Conservation (phyloP, 1,140 invertebrate genomes). For the Hyles vespertilio region DNA sequence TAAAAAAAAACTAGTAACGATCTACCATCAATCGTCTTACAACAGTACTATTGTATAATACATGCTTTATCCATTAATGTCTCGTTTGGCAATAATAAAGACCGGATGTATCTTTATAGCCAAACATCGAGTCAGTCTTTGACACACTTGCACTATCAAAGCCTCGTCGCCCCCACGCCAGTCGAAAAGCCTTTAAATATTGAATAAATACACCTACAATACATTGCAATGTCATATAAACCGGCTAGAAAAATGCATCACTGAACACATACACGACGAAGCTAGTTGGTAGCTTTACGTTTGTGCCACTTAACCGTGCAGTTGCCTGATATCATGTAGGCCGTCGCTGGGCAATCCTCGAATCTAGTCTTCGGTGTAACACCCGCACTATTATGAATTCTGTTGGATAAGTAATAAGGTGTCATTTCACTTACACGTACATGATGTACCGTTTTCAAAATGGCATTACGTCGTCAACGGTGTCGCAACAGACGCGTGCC, state of each 20-base stretch:
- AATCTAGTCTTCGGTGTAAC: slow-evolving; percentile 26
- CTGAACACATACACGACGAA: background rate
- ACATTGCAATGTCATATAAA: slow-evolving; percentile 46
- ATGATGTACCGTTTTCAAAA: slow-evolving; percentile 43
- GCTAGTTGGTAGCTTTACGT: slow-evolving; percentile 1
- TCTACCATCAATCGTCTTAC: too few species aligned
- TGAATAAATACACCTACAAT: slow-evolving; percentile 56
- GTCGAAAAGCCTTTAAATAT: slow-evolving; percentile 45
- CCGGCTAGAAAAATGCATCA: slow-evolving; percentile 21
- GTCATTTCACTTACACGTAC: background rate
- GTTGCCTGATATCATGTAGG: slow-evolving; percentile 64
- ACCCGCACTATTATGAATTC: background rate
- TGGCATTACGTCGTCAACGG: slow-evolving; percentile 34
- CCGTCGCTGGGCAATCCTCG: slow-evolving; percentile 41
- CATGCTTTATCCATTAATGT: slow-evolving; percentile 16
- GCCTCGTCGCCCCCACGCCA: slow-evolving; percentile 39
- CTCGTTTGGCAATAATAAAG: slow-evolving; percentile 28
- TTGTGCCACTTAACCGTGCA: slow-evolving; percentile 29
- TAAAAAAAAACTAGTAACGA: too few species aligned
- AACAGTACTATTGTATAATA: background rate
- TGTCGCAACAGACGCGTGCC: slow-evolving; percentile 65
- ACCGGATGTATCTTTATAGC: slow-evolving; percentile 36
- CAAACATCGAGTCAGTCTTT: slow-evolving; percentile 35
- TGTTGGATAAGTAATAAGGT: background rate
- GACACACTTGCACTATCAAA: slow-evolving; percentile 52